Evolutionary conservation across 2,797 vertebrate species (phyloP).

Genomic region (Tamandua tetradactyla): DNA sequence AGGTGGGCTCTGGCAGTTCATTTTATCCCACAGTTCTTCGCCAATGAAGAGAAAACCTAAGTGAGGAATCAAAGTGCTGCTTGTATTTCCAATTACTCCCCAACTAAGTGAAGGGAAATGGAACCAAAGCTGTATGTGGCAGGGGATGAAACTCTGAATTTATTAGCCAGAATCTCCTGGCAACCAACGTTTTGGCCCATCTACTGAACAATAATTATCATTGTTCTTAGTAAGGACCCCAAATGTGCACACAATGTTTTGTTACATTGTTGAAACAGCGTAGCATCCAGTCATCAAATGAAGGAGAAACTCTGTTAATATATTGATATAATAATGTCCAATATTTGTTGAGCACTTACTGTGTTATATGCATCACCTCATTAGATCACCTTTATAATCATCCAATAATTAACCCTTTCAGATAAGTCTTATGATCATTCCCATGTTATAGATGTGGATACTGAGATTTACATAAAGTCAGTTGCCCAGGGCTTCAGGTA

Average conservation of each 20-base stretch:
- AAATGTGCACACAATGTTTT: background rate
- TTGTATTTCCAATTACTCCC: background rate
- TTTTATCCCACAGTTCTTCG: background rate
- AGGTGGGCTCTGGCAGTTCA: background rate
- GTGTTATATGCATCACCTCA: background rate
- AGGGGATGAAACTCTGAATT: background rate
- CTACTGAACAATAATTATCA: background rate
- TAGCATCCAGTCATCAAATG: background rate
- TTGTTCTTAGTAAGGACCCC: background rate
- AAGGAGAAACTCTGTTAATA: constrained; percentile 27
- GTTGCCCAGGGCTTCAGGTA: background rate
- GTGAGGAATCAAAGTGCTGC: background rate
- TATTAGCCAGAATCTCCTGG: constrained; percentile 9
- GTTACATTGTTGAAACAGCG: background rate
- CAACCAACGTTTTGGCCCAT: background rate
- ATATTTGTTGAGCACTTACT: background rate
- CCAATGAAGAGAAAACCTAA: background rate
- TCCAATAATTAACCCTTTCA: background rate
- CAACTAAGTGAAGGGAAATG: background rate
- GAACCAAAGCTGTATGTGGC: background rate
- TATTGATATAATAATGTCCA: background rate
- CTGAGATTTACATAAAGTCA: background rate
- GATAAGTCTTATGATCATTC: background rate
- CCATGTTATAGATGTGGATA: background rate
- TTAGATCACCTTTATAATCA: background rate